Evolutionary conservation across 2,888 invertebrate species (phyloP).

Genomic region (Andrena fulva): DNA sequence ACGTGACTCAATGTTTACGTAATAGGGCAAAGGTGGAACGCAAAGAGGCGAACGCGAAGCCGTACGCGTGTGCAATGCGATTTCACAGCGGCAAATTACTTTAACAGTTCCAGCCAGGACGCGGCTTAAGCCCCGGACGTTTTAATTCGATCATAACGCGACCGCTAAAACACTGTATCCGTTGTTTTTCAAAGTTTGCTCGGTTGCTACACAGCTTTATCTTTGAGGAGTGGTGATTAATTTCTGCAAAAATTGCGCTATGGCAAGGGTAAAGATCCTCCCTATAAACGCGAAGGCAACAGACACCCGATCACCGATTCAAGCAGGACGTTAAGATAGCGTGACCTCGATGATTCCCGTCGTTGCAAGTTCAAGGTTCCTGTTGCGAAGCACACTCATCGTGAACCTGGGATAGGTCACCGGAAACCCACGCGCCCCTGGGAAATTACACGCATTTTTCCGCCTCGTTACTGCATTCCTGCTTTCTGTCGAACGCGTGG

Average conservation of each 20-base stretch:
- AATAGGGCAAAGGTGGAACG: constrained; percentile 18
- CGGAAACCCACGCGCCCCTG: constrained; percentile 42
- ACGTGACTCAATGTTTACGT: constrained; percentile 29
- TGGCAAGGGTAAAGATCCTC: no score
- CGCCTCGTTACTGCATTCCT: not conserved
- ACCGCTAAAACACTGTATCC: constrained; percentile 10
- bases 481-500: not conserved
- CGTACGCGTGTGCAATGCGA: constrained; percentile 1
- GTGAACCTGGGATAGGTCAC: constrained; percentile 31
- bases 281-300: no score
- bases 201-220: not conserved
- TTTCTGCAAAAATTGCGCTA: no score
- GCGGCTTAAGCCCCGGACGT: constrained; percentile 17
- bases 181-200: constrained; percentile 17
- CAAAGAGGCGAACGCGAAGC: not conserved
- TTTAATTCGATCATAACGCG: constrained; percentile 36
- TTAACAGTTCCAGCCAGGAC: not conserved
- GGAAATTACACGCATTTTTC: constrained; percentile 43
- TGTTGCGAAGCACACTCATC: constrained; percentile 29
- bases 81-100: constrained; percentile 18
- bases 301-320: no score
- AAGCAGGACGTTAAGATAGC: constrained; percentile 30
- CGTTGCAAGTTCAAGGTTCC: constrained; percentile 37
- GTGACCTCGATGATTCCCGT: constrained; percentile 27
- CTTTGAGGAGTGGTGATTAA: not conserved